phyloP scores from a whole-genome alignment of 2,888 invertebrate genomes.

The Thymelicus acteon region DNA sequence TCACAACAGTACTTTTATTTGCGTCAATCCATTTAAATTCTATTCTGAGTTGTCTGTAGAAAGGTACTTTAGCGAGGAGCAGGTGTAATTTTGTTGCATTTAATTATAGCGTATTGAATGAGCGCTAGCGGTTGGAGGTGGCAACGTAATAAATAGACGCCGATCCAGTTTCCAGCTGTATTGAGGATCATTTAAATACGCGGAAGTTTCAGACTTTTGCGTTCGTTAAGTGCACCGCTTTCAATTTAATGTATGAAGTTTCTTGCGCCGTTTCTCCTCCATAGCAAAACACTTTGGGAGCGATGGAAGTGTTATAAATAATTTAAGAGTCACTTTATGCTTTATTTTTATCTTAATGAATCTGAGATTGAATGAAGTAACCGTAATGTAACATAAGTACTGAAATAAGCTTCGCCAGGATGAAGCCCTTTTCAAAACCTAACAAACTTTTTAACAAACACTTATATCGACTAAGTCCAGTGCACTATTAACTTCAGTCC shows the following conservation, averaged over 20 bases:
- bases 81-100: conserved; percentile 16
- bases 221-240: conserved; percentile 2
- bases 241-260: conserved; percentile 8
- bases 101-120: conserved; percentile 13
- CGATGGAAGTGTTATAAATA: background rate
- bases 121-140: conserved; percentile 11
- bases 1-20: too few species aligned
- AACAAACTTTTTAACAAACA: too few species aligned
- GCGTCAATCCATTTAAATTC: background rate
- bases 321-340: background rate
- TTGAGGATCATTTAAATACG: conserved; percentile 27
- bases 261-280: background rate
- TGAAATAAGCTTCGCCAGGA: too few species aligned
- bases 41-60: background rate
- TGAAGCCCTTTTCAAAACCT: too few species aligned
- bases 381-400: background rate
- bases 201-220: conserved; percentile 16
- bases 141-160: conserved; percentile 14
- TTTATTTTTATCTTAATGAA: too few species aligned
- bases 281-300: background rate
- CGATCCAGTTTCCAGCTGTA: conserved; percentile 31
- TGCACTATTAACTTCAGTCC: background rate
- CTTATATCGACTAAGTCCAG: background rate
- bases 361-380: too few species aligned
- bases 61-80: background rate